phyloP scores from a whole-genome alignment of 2,888 invertebrate genomes.

The Ophioninae sp. region DNA sequence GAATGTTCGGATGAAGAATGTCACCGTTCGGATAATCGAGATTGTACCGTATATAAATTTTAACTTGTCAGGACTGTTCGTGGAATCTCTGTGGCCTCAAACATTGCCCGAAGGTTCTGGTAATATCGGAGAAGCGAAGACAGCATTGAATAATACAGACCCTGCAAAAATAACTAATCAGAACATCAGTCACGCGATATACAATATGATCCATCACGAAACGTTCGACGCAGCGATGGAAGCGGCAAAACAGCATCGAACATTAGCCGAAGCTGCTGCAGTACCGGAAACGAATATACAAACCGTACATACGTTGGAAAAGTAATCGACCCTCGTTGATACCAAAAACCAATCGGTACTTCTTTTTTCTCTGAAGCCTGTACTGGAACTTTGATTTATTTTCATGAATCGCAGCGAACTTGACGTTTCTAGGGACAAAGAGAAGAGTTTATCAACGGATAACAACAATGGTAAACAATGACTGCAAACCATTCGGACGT shows the following conservation, averaged over 20 bases:
- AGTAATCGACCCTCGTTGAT: not conserved
- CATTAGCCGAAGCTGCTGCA: conserved; percentile 19
- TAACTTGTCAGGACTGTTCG: conserved; percentile 25
- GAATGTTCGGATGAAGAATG: not conserved
- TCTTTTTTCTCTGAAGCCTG: not conserved
- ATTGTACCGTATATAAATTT: not conserved
- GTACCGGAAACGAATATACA: not conserved
- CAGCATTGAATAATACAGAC: conserved; percentile 16
- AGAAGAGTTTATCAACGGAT: not conserved
- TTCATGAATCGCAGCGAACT: not conserved
- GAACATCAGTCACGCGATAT: conserved; percentile 50
- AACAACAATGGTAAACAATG: conserved; percentile 1
- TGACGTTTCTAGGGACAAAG: not conserved
- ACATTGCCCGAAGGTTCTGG: not conserved
- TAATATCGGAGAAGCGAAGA: conserved; percentile 27
- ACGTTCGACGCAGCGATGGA: conserved; percentile 55
- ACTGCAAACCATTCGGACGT: not conserved
- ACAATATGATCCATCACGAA: conserved; percentile 56
- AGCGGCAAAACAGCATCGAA: conserved; percentile 33
- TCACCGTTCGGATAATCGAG: not conserved
- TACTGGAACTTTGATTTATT: not conserved
- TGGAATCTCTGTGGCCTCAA: conserved; percentile 50
- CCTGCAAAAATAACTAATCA: conserved; percentile 33
- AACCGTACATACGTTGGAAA: conserved; percentile 12
- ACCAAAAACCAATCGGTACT: not conserved